Base-by-base conservation (phyloP, 2,888 invertebrate genomes). In the Hirtodrosophila trivittata region DNA sequence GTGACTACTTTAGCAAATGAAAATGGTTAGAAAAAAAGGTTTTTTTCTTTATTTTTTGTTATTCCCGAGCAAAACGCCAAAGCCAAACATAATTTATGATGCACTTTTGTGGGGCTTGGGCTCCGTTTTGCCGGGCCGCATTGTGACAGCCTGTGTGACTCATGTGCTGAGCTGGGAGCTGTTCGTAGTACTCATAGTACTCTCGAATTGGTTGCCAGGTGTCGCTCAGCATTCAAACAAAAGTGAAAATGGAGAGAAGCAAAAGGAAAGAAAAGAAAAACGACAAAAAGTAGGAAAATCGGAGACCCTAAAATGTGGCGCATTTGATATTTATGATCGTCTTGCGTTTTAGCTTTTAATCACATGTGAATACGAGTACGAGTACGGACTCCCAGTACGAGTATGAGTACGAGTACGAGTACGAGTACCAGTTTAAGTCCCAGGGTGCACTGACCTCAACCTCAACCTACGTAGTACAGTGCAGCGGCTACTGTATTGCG, bases 1-100 rank as follows among this genome's bases (percentile, higher is more conserved):
- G 82, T 77, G 82, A 82, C 86, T 82, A 82, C 82, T 82, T 82
- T 82, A 85, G 86, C 80, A 78, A 78, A 82, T 82, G 77, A 82
- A 83, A 78, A 83, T 83, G 75, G 60, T 73, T 77, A 74, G 63
- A 57, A 75, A 60, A 58, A 56, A 38, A 38, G 45, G 41, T 64
- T 46, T 49, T 35, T 45, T 25, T 45, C 8, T 46, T 46, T 32
- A 10, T 45, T 7, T 26, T 41, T 21, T 51, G 51, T 65, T 55
- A 52, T 30, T 30, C 25, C 43, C 37, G 59, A 64, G 55, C 64
- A 64, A 63, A 80, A 66, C 51, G 64, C 62, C 72, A 74, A 37
- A 75, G 77, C 58, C 67, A 54, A 80, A 80, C 72, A 72, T 82
- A 83, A 85, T 82, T 82, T 82, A 82, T 82, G 82, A 82, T 82